Conservation (phyloP, 2,113 vertebrate species). For the Uria lomvia region DNA sequence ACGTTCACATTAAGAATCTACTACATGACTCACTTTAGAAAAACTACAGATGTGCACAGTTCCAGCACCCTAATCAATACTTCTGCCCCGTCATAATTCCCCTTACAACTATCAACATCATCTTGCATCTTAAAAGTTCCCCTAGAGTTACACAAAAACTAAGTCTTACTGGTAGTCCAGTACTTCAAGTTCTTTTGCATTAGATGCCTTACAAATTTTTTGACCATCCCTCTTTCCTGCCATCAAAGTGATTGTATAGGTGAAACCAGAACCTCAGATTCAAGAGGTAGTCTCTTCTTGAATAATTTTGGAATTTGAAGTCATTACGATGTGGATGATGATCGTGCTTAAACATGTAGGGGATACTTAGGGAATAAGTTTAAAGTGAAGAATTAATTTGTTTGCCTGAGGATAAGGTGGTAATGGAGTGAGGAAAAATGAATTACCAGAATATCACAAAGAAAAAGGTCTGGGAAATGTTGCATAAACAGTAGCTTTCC, state of each 20-base stretch:
- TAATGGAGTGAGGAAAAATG: not conserved
- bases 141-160: not conserved
- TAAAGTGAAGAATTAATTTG: not conserved
- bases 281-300: not conserved
- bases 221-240: not conserved
- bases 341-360: not conserved
- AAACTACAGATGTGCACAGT: not conserved
- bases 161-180: not conserved
- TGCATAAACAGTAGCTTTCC: not conserved
- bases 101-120: not conserved
- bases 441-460: not conserved
- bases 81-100: not conserved
- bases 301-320: not conserved
- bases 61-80: not conserved
- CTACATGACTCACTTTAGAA: not conserved
- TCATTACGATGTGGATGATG: not conserved
- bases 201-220: not conserved
- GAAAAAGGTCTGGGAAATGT: not conserved
- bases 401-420: not conserved
- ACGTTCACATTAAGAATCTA: not conserved
- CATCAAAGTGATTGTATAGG: not conserved
- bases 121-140: not conserved
- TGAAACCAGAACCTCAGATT: not conserved
- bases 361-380: not conserved
- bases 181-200: not conserved